Evolutionary conservation across 2,888 invertebrate genomes (phyloP).

Genomic region (Himalopsyche kuldschensis): DNA sequence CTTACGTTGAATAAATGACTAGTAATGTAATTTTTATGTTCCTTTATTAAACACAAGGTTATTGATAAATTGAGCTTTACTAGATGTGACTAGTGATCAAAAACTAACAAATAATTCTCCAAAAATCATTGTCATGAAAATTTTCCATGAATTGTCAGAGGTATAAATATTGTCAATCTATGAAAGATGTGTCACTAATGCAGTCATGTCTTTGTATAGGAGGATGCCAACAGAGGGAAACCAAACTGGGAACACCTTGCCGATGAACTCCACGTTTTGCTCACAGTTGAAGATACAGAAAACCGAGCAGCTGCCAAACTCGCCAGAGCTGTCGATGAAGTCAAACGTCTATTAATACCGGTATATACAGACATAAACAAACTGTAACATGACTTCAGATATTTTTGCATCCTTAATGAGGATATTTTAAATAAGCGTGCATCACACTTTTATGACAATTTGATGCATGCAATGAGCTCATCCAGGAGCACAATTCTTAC

Average conservation of each 20-base stretch:
- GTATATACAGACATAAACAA: slow-evolving; percentile 57
- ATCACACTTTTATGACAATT: not conserved
- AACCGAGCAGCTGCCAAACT: slow-evolving; percentile 95
- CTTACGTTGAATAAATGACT: too few species aligned
- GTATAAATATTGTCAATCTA: too few species aligned
- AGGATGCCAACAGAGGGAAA: slow-evolving; percentile 98
- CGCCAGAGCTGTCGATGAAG: slow-evolving; percentile 95
- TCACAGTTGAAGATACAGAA: slow-evolving; percentile 98
- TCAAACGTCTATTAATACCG: slow-evolving; percentile 95
- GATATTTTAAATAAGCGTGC: too few species aligned
- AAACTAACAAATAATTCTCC: too few species aligned
- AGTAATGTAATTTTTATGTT: too few species aligned
- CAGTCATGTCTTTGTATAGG: slow-evolving; percentile 61
- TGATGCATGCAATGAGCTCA: not conserved
- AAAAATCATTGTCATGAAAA: too few species aligned
- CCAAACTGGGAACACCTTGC: slow-evolving; percentile 99
- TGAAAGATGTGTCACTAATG: slow-evolving; percentile 39
- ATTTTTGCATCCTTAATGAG: too few species aligned
- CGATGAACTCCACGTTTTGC: slow-evolving; percentile 96
- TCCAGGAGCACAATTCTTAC: not conserved
- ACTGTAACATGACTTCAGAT: too few species aligned
- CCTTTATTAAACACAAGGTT: too few species aligned
- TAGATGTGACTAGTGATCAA: too few species aligned
- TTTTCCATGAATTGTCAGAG: too few species aligned
- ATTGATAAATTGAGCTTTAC: too few species aligned